Evolutionary conservation across 2,888 invertebrate species (phyloP).

Genomic region (Gastrophysa polygoni): DNA sequence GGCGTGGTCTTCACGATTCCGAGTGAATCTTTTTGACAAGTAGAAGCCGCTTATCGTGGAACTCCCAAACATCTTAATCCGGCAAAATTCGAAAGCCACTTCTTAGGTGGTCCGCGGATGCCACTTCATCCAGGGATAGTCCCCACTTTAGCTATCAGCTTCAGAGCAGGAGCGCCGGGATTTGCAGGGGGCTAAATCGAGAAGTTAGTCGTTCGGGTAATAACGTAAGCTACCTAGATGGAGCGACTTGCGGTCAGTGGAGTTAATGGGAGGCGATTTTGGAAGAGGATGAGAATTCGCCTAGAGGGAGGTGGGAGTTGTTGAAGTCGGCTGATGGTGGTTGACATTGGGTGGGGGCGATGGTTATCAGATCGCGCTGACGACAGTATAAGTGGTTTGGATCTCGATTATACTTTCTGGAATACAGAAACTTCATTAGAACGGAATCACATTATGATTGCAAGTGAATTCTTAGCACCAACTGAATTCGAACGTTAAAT

Average conservation of each 20-base stretch:
- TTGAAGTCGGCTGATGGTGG: not conserved
- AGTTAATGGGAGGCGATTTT: conserved; percentile 18
- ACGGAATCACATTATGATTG: no score
- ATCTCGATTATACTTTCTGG: no score
- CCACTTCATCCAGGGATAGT: conserved; percentile 49
- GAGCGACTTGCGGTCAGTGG: conserved; percentile 28
- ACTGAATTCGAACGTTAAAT: no score
- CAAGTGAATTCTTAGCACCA: no score
- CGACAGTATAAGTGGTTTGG: no score
- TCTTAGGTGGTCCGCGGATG: conserved; percentile 41
- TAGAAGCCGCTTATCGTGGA: conserved; percentile 10
- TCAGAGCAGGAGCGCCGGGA: conserved; percentile 47
- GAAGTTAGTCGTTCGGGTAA: conserved; percentile 34
- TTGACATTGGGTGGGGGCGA: not conserved
- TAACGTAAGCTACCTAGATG: conserved; percentile 41
- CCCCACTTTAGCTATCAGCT: conserved; percentile 51
- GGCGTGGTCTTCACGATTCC: conserved; percentile 1
- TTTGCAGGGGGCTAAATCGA: conserved; percentile 38
- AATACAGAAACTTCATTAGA: no score
- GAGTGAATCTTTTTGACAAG: conserved; percentile 3
- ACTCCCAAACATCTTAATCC: conserved; percentile 28
- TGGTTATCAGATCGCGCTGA: not conserved
- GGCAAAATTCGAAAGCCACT: conserved; percentile 33
- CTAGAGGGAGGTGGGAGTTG: conserved; percentile 6
- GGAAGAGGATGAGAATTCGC: conserved; percentile 2